Percentiles rank a stretch among this genome's conserved stretches.
Conservation (phyloP, 2,113 vertebrate genomes). For the Chaetops frenatus region DNA sequence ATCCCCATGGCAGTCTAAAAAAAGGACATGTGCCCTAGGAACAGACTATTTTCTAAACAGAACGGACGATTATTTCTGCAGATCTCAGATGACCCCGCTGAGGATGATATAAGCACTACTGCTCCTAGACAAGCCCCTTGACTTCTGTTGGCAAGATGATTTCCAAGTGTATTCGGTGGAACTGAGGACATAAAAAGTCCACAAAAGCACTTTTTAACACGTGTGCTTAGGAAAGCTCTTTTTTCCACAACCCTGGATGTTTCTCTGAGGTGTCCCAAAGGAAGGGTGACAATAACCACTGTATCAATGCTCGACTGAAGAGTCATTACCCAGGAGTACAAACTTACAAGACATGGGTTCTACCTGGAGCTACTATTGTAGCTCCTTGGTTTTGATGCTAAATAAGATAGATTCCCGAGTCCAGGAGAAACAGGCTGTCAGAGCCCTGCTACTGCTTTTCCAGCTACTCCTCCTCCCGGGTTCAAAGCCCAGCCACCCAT, state of each 20-base stretch:
- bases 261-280: background rate
- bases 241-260: background rate
- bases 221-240: background rate
- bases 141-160: background rate
- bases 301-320: background rate
- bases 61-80: constrained; percentile 17
- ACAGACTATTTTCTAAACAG: constrained; percentile 55
- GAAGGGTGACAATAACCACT: background rate
- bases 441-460: background rate
- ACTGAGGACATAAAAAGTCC: background rate
- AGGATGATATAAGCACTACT: background rate
- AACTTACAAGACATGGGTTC: background rate
- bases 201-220: background rate
- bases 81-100: background rate
- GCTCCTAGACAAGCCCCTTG: background rate
- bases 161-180: background rate
- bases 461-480: background rate
- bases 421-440: background rate
- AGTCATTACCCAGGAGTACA: background rate
- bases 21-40: constrained; percentile 59
- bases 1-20: constrained; percentile 29
- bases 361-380: background rate
- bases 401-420: background rate
- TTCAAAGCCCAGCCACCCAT: background rate
- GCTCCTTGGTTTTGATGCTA: background rate